Evolutionary conservation across 2,797 vertebrate species (phyloP).

Genomic region (Otolemur crassicaudatus): DNA sequence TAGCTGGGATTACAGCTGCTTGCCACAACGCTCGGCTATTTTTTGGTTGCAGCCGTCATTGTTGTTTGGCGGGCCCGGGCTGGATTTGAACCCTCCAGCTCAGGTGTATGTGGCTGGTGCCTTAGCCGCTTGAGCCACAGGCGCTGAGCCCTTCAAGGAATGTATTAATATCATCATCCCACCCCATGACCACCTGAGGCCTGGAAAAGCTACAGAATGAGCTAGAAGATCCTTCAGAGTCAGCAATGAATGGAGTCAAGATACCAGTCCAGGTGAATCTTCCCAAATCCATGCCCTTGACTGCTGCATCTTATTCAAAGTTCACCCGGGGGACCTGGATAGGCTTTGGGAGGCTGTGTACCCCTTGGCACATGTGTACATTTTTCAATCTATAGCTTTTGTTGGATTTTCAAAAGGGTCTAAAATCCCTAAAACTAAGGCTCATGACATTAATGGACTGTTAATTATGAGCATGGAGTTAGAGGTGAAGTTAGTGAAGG

Average conservation of each 20-base stretch:
- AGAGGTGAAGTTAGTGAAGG: not conserved
- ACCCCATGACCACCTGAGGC: not conserved
- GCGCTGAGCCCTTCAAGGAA: not conserved
- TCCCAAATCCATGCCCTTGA: not conserved
- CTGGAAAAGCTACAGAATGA: not conserved
- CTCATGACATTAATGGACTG: not conserved
- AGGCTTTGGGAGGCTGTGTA: not conserved
- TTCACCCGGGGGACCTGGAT: not conserved
- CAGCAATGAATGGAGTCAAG: no score
- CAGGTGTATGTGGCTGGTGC: no score
- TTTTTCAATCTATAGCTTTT: not conserved
- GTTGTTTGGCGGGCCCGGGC: no score
- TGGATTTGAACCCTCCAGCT: no score
- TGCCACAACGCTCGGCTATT: no score
- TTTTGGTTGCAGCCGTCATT: no score
- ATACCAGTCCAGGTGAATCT: no score
- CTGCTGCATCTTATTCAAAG: not conserved
- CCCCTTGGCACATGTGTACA: accelerated
- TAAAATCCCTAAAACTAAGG: accelerated
- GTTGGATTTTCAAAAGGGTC: not conserved
- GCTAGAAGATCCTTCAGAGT: not conserved
- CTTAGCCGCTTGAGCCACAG: no score
- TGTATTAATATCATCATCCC: not conserved
- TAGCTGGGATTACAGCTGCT: no score
- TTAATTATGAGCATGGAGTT: not conserved